A percentile compares a stretch with the other conserved stretches of the same genome.
phyloP scores from a whole-genome alignment of 53 echinoderm and acorn worm genomes.

The Holothuria leucospilota region DNA sequence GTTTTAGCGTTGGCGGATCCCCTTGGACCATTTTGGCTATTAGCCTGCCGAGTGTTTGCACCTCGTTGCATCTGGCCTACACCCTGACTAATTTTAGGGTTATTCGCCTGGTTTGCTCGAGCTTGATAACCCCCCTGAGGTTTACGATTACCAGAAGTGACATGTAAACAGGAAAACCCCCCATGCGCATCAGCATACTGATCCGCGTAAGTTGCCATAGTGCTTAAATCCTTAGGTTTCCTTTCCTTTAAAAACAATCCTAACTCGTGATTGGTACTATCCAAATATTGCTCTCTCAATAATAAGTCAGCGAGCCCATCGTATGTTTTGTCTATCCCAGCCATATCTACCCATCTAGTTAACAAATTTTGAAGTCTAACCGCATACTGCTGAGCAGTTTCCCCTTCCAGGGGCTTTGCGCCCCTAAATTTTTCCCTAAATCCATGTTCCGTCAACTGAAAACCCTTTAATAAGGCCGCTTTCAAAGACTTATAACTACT shows the following conservation, averaged over 20 bases:
- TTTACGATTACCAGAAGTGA: not conserved
- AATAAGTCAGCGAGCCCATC: slow-evolving; percentile 32
- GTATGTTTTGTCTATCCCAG: slow-evolving; percentile 43
- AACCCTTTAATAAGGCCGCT: slow-evolving; percentile 38
- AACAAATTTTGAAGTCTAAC: slow-evolving; percentile 31
- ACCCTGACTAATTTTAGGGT: too few species aligned
- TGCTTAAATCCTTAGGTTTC: slow-evolving; percentile 5
- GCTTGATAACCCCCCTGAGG: too few species aligned
- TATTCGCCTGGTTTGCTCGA: too few species aligned
- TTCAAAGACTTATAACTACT: slow-evolving; percentile 36
- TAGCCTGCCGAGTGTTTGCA: too few species aligned
- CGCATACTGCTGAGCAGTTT: slow-evolving; percentile 41
- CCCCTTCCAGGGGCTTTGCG: slow-evolving; percentile 49
- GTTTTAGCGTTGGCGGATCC: not conserved
- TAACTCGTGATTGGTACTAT: not conserved
- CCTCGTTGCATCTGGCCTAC: too few species aligned
- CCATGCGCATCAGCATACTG: slow-evolving; percentile 27
- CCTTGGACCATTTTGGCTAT: too few species aligned
- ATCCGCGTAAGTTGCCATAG: slow-evolving; percentile 10
- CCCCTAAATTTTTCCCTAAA: slow-evolving; percentile 47
- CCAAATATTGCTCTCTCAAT: slow-evolving; percentile 33
- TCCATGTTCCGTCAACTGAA: slow-evolving; percentile 52
- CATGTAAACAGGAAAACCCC: not conserved
- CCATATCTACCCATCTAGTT: slow-evolving; percentile 41
- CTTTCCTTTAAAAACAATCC: slow-evolving; percentile 38